Evolutionary conservation across 2,888 invertebrate species (phyloP).

Genomic region (Cepaea hortensis): DNA sequence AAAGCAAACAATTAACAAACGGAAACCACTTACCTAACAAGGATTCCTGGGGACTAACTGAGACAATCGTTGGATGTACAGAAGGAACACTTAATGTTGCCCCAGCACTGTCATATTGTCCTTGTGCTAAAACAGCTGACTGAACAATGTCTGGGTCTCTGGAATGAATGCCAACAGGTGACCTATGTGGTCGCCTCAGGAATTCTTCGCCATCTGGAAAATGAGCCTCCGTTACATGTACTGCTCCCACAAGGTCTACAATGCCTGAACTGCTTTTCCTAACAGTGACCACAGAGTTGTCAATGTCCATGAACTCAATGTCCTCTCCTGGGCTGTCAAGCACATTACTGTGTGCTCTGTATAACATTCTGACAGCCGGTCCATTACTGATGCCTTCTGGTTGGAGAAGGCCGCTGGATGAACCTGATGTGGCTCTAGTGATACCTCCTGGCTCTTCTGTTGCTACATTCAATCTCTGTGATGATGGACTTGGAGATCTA

Average conservation of each 20-base stretch:
- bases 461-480: background rate
- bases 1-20: no score
- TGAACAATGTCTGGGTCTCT: constrained; percentile 11
- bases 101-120: background rate
- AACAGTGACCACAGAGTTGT: background rate
- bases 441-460: background rate
- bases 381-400: constrained; percentile 1
- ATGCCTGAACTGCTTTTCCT: background rate
- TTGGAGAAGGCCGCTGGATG: background rate
- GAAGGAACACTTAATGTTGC: no score
- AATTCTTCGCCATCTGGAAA: background rate
- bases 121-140: background rate
- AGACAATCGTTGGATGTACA: no score
- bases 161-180: background rate
- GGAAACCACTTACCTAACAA: no score
- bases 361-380: background rate
- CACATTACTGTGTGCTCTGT: constrained; percentile 39
- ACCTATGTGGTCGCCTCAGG: background rate
- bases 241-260: background rate
- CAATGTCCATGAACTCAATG: constrained; percentile 48
- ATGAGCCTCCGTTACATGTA: background rate
- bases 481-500: constrained; percentile 28
- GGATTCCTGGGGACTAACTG: no score
- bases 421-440: background rate
- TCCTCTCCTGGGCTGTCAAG: constrained; percentile 51